These are phyloP conservation scores for sheep (Ovis aries) DNA, from an alignment of 2,113 vertebrate genomes.

Conservation along the genomic window DNA sequence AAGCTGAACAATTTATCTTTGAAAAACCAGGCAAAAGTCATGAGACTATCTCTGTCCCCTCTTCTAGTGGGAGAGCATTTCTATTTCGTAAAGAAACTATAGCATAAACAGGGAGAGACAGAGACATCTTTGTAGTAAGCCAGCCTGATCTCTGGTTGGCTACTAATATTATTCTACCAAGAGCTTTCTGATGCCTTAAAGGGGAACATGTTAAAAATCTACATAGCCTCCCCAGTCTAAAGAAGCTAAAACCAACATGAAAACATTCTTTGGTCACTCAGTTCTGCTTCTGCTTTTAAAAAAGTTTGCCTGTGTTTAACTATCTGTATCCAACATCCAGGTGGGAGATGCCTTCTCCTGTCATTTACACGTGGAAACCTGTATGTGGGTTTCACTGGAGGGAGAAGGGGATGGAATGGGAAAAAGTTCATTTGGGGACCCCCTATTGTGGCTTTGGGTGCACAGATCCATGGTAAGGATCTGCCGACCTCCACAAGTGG, in stretches of 20 bases:
- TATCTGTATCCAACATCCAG: background rate
- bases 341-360: background rate
- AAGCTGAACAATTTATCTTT: constrained; percentile 21
- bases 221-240: background rate
- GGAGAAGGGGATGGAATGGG: background rate
- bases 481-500: background rate
- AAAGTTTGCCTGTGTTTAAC: background rate
- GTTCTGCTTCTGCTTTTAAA: constrained; percentile 28
- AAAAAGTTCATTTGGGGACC: background rate
- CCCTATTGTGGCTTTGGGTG: background rate
- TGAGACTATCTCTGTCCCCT: constrained; percentile 40
- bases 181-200: constrained; percentile 1
- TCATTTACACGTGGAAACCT: background rate
- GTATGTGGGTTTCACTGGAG: background rate
- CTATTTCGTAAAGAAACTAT: background rate
- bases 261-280: constrained; percentile 49
- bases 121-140: background rate
- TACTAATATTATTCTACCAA: background rate
- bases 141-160: background rate
- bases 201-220: constrained; percentile 19
- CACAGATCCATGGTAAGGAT: background rate
- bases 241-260: constrained; percentile 25
- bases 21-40: constrained; percentile 42
- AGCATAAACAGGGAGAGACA: background rate
- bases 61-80: background rate